Evolutionary conservation across 2,888 invertebrate genomes (phyloP), one percentile per base, ranked within the genome.

Genomic region (Callinectes sapidus): DNA sequence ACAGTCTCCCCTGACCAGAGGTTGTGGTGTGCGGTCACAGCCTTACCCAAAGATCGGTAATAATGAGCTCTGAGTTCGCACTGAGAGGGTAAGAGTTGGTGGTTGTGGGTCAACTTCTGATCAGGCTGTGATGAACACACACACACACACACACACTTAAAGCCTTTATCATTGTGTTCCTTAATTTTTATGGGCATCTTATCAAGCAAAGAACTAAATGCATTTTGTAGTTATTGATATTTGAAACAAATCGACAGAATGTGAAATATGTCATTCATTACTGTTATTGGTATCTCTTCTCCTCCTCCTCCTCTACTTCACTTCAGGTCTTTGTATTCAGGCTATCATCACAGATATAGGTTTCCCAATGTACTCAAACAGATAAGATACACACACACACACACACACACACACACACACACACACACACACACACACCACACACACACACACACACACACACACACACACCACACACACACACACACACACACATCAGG

Each of bases 361-460:
- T 86, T 42, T 39, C 39, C 18, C n/a, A 39, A 23, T 42, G 10
- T 13, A 71, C 28, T 28, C 71, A 3, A n/a, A 28, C 28, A 71
- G 66, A n/a, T 71, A 71, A n/a, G n/a, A 86, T 35, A 14, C n/a
- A 87, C 87, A 48, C 87, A 87, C 87, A 87, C 87, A 87, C 87
- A 87, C 87, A 87, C 87, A 87, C 42, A 87, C 87, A n/a, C 87
- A 87, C 87, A 87, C n/a, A 87, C 87, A 48, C 87, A 87, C 87
- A 87, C 87, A 87, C 87, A 87, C 87, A 87, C 87, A 87, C 42
- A 87, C 87, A n/a, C 87, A 87, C 87, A 87, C n/a, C n/a, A n/a
- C n/a, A n/a, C n/a, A n/a, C n/a, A 14, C n/a, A 87, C 87, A 48
- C 87, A 87, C 87, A 87, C 87, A 87, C 87, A 87, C 87, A 87